Evolutionary conservation across 2,888 invertebrate species (phyloP).

Genomic region (Drosophila conformis): DNA sequence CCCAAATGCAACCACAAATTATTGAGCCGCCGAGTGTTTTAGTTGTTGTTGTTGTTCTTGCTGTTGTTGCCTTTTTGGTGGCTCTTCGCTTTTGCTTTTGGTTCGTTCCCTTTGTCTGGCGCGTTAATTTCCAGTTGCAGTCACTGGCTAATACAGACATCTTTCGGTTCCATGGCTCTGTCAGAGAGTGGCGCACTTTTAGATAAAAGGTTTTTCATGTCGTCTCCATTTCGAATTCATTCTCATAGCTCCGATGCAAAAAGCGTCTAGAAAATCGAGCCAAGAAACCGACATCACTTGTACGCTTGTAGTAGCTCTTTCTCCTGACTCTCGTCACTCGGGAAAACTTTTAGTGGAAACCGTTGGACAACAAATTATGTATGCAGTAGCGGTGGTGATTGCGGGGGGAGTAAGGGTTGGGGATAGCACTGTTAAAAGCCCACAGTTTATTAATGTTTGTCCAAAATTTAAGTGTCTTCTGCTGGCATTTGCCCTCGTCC

Average conservation of each 20-base stretch:
- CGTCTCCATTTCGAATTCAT: conserved; percentile 71
- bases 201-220: conserved; percentile 80
- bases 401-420: background rate
- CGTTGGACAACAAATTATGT: conserved; percentile 73
- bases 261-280: conserved; percentile 35
- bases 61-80: conserved; percentile 35
- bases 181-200: conserved; percentile 59
- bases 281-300: conserved; percentile 15
- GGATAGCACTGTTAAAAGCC: conserved; percentile 59
- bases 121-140: conserved; percentile 73
- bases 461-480: conserved; percentile 73
- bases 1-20: conserved; percentile 61
- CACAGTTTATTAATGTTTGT: conserved; percentile 76
- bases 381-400: conserved; percentile 46
- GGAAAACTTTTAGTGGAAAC: conserved; percentile 72
- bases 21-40: conserved; percentile 51
- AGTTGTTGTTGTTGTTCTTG: conserved; percentile 23
- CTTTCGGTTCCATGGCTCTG: conserved; percentile 39
- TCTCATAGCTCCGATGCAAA: conserved; percentile 55
- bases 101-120: conserved; percentile 47
- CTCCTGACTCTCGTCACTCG: conserved; percentile 39
- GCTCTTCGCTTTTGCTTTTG: conserved; percentile 31
- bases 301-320: conserved; percentile 34
- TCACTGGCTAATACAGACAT: conserved; percentile 76
- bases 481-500: conserved; percentile 36